Conservation (phyloP, 2,888 invertebrate species). For the Achlya flavicornis region DNA sequence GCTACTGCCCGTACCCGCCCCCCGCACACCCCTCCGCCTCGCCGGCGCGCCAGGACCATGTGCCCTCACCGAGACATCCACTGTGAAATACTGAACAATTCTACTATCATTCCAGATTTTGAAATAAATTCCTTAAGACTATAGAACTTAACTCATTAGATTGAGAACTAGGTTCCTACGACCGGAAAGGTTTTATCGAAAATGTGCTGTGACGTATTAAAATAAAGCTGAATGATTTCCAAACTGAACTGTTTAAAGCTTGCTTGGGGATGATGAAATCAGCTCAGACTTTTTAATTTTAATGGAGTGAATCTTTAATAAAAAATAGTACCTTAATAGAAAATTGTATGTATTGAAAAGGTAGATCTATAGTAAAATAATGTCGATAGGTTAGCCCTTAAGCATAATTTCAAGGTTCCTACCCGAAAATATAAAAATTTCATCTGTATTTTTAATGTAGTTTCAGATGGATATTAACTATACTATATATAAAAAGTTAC, state of each 20-base stretch:
- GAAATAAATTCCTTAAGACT: constrained; percentile 22
- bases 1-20: constrained; percentile 86
- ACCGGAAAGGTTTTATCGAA: constrained; percentile 27
- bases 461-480: constrained; percentile 46
- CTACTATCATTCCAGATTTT: constrained; percentile 26
- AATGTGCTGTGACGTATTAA: constrained; percentile 55
- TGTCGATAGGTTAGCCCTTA: constrained; percentile 48
- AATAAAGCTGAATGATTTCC: not conserved
- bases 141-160: not conserved
- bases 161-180: not conserved
- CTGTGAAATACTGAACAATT: constrained; percentile 55
- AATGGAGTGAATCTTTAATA: constrained; percentile 46
- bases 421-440: constrained; percentile 68
- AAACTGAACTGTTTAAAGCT: constrained; percentile 21
- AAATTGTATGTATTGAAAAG: constrained; percentile 48
- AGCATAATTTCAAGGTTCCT: constrained; percentile 77
- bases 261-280: constrained; percentile 25
- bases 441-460: constrained; percentile 62
- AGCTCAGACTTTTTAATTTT: constrained; percentile 18
- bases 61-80: constrained; percentile 70
- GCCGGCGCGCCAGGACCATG: constrained; percentile 59
- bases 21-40: constrained; percentile 61
- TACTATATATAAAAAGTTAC: constrained; percentile 72
- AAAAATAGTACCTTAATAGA: constrained; percentile 57
- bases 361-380: constrained; percentile 28